phyloP scores from a whole-genome alignment of 2,888 invertebrate species.

The Melitaea athalia region DNA sequence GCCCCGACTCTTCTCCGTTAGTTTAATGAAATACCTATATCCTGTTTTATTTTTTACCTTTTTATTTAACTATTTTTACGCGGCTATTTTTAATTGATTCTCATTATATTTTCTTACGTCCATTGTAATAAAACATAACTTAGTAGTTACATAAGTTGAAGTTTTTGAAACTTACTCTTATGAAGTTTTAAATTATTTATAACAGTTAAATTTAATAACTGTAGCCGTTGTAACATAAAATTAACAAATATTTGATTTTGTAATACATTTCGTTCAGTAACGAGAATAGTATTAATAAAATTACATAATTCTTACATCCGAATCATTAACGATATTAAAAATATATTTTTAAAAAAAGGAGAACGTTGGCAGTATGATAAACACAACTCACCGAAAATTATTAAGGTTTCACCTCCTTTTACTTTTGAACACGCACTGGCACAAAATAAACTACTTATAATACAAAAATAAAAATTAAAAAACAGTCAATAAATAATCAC shows the following conservation, averaged over 20 bases:
- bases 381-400: conserved; percentile 12
- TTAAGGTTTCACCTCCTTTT: conserved; percentile 14
- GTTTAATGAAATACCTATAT: not conserved
- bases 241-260: not conserved
- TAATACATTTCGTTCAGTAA: not conserved
- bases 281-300: not conserved
- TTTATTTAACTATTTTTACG: not conserved
- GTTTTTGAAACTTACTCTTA: not conserved
- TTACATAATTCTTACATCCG: conserved; percentile 5
- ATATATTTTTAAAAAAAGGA: conserved; percentile 7
- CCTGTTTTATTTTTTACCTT: not conserved
- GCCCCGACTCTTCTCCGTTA: not conserved
- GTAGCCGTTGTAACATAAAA: not conserved
- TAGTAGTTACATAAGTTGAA: not conserved
- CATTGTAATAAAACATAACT: not conserved
- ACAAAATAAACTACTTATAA: conserved; percentile 8
- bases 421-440: conserved; percentile 28
- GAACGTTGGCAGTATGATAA: conserved; percentile 13
- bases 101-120: conserved; percentile 7
- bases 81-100: conserved; percentile 2
- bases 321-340: conserved; percentile 8
- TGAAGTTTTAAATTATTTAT: too few relatives aligned
- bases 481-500: conserved; percentile 21
- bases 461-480: conserved; percentile 23
- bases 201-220: too few relatives aligned